Percentiles rank a stretch among this genome's conserved stretches.
Conservation (phyloP, 2,113 vertebrate genomes). For the Austrofundulus limnaeus region DNA sequence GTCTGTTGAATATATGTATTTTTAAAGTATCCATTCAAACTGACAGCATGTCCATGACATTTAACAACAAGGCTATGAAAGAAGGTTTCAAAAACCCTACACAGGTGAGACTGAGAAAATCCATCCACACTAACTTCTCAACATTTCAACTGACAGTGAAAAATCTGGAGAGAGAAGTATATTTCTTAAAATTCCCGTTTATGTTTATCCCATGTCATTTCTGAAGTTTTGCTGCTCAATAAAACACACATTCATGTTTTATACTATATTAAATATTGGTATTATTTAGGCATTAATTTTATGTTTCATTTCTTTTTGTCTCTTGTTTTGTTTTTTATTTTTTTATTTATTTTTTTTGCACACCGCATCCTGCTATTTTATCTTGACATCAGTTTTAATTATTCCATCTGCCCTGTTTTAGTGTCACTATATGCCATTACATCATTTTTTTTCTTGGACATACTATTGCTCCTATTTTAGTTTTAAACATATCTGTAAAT, state of each 20-base stretch:
- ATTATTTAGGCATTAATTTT: background rate
- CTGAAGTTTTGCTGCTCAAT: background rate
- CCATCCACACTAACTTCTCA: background rate
- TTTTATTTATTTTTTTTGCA: too few species aligned
- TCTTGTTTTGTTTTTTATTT: too few species aligned
- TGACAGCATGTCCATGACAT: slow-evolving; percentile 49
- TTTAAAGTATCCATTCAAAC: slow-evolving; percentile 42
- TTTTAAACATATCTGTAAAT: too few species aligned
- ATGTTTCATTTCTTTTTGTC: background rate
- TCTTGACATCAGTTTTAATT: too few species aligned
- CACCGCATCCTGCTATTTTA: too few species aligned
- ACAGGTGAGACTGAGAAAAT: slow-evolving; percentile 15
- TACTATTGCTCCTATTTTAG: too few species aligned
- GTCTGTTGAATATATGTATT: slow-evolving; percentile 70
- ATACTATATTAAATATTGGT: too few species aligned
- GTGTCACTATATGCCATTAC: too few species aligned
- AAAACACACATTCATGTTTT: background rate
- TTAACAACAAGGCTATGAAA: slow-evolving; percentile 42
- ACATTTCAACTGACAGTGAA: background rate
- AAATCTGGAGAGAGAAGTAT: background rate
- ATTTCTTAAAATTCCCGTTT: background rate
- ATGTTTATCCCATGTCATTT: background rate
- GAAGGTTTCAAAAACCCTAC: slow-evolving; percentile 4
- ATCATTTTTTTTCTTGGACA: too few species aligned
- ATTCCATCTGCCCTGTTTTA: too few species aligned